Evolutionary conservation across 2,797 vertebrate genomes (phyloP).

Genomic region (Macropodus opercularis): DNA sequence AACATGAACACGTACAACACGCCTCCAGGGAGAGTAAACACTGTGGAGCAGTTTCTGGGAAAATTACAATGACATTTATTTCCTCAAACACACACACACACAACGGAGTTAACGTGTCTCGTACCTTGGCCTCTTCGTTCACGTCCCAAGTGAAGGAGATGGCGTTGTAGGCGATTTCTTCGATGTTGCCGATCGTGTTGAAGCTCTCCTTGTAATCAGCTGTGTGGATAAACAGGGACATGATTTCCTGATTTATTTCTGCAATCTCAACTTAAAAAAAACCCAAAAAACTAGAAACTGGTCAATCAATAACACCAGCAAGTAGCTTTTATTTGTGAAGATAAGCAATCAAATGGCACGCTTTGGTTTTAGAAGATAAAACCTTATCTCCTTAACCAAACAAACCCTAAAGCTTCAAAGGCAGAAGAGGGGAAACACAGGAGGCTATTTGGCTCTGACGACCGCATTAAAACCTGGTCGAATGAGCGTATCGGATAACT

Average conservation of each 20-base stretch:
- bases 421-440: conserved; percentile 40
- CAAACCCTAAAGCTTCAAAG: conserved; percentile 76
- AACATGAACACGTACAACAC: conserved; percentile 36
- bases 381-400: conserved; percentile 79
- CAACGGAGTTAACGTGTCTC: conserved; percentile 1
- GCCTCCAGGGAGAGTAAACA: conserved; percentile 56
- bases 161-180: conserved; percentile 98
- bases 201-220: conserved; percentile 99
- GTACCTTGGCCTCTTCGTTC: conserved; percentile 97
- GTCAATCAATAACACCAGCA: conserved; percentile 51
- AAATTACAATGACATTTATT: conserved; percentile 45
- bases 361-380: conserved; percentile 72
- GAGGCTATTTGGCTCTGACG: conserved; percentile 38
- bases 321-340: conserved; percentile 64
- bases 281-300: background rate
- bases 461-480: conserved; percentile 30
- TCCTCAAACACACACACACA: background rate
- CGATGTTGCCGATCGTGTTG: conserved; percentile 97
- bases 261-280: background rate
- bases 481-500: conserved; percentile 25
- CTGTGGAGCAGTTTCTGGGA: conserved; percentile 41
- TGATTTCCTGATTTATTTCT: background rate
- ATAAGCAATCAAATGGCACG: conserved; percentile 76
- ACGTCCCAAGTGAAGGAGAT: conserved; percentile 99
- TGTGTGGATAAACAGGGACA: conserved; percentile 53